phyloP scores from a whole-genome alignment of 2,888 invertebrate genomes.

The Sphaerophoria rueppellii region DNA sequence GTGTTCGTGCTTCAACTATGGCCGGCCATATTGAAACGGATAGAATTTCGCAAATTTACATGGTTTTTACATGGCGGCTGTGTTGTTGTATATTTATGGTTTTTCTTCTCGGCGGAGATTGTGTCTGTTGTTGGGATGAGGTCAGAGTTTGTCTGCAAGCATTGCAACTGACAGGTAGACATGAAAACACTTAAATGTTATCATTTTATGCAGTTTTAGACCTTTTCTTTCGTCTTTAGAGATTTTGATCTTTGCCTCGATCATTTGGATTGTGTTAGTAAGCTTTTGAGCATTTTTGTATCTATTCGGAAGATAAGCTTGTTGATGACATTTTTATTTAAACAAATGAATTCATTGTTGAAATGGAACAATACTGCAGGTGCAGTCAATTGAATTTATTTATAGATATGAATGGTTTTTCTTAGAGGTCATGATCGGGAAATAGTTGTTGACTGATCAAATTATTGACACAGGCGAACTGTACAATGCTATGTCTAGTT shows the following conservation, averaged over 20 bases:
- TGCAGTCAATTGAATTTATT: not conserved
- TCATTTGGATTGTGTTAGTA: not conserved
- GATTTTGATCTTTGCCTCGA: conserved; percentile 50
- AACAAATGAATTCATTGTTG: not conserved
- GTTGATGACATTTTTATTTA: not conserved
- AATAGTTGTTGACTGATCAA: too few relatives aligned
- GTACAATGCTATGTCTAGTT: too few relatives aligned
- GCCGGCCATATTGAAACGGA: conserved; percentile 40
- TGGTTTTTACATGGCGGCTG: conserved; percentile 15
- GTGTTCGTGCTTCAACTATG: conserved; percentile 41
- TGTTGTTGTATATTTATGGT: not conserved
- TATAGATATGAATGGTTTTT: too few relatives aligned
- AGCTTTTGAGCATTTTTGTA: not conserved
- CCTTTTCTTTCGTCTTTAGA: conserved; percentile 22
- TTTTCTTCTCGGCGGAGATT: conserved; percentile 19
- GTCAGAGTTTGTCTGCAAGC: conserved; percentile 54
- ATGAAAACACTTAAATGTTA: conserved; percentile 28
- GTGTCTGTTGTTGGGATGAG: conserved; percentile 33
- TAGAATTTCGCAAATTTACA: conserved; percentile 63
- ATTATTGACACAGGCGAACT: too few relatives aligned
- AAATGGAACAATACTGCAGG: not conserved
- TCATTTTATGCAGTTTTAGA: conserved; percentile 24
- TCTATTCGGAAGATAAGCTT: not conserved
- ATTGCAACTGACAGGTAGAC: conserved; percentile 48
- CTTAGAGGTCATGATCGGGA: too few relatives aligned